These are phyloP conservation scores for Philotrypesis tridentata DNA, from an alignment of 1,140 invertebrate species.

Conservation along the genomic window DNA sequence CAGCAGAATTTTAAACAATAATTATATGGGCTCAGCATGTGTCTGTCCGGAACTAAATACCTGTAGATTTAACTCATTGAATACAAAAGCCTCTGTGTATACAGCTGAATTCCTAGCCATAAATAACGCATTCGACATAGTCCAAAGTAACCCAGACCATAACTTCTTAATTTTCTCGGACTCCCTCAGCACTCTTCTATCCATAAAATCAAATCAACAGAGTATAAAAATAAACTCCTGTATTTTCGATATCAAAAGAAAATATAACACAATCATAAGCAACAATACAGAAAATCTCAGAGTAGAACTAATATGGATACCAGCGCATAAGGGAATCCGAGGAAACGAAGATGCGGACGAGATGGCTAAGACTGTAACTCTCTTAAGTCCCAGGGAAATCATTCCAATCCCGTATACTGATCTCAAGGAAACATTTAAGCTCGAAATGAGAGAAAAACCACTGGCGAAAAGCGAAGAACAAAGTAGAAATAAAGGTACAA, in stretches of 20 bases:
- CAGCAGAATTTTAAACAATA: neutral
- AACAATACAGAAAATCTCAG: neutral
- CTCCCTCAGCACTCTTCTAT: neutral
- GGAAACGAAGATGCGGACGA: neutral
- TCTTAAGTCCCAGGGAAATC: no score
- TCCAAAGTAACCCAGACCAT: no score
- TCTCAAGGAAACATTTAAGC: no score
- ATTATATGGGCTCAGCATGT: neutral
- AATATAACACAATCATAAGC: neutral
- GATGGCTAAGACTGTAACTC: neutral
- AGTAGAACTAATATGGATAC: neutral
- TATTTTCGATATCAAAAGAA: neutral
- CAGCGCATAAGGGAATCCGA: neutral
- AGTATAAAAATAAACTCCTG: neutral
- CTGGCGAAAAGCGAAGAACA: no score
- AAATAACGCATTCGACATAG: neutral
- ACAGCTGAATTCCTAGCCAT: slow-evolving; percentile 17
- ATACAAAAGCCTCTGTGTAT: neutral
- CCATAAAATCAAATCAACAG: neutral
- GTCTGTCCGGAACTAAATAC: neutral
- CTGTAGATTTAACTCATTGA: neutral
- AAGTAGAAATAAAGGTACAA: no score
- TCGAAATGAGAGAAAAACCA: no score
- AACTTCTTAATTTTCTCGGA: slow-evolving; percentile 10
- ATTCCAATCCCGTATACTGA: no score